phyloP scores from a whole-genome alignment of 2,797 vertebrate genomes.

The Anolis apletophallus region DNA sequence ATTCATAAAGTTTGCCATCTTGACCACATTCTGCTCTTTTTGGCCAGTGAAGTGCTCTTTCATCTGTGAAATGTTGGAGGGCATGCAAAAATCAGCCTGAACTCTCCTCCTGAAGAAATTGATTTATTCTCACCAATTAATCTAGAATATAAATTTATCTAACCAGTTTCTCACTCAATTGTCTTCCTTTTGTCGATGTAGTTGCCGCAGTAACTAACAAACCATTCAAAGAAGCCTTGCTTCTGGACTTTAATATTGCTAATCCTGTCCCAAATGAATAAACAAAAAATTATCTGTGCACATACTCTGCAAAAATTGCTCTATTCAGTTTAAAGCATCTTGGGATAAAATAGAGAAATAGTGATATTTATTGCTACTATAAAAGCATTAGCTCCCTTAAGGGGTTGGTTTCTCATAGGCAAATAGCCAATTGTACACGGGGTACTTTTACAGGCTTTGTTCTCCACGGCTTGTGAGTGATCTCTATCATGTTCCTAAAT shows the following conservation, averaged over 20 bases:
- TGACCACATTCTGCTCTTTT: too few species aligned
- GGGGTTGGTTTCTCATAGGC: background rate
- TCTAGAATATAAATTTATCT: conserved; percentile 9
- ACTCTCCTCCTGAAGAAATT: background rate
- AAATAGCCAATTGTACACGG: fast-evolving
- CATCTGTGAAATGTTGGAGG: too few species aligned
- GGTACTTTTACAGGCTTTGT: conserved; percentile 20
- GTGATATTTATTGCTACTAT: background rate
- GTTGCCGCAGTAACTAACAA: conserved; percentile 61
- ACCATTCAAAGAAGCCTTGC: conserved; percentile 4
- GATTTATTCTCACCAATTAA: background rate
- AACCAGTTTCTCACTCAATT: background rate
- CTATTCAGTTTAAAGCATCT: background rate
- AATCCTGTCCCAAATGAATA: background rate
- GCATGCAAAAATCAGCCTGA: background rate
- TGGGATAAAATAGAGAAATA: conserved; percentile 13
- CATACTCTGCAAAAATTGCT: background rate
- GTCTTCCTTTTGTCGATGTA: background rate
- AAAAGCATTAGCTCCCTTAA: conserved; percentile 22
- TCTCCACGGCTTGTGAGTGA: conserved; percentile 1
- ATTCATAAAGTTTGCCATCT: too few species aligned
- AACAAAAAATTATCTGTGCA: background rate
- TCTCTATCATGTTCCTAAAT: background rate
- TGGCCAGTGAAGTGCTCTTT: too few species aligned
- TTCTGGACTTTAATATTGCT: background rate